A percentile compares a stretch with the other conserved stretches of the same genome.
These are phyloP conservation scores for Ellobium chinense DNA, from an alignment of 2,888 invertebrate species.

Conservation along the genomic window DNA sequence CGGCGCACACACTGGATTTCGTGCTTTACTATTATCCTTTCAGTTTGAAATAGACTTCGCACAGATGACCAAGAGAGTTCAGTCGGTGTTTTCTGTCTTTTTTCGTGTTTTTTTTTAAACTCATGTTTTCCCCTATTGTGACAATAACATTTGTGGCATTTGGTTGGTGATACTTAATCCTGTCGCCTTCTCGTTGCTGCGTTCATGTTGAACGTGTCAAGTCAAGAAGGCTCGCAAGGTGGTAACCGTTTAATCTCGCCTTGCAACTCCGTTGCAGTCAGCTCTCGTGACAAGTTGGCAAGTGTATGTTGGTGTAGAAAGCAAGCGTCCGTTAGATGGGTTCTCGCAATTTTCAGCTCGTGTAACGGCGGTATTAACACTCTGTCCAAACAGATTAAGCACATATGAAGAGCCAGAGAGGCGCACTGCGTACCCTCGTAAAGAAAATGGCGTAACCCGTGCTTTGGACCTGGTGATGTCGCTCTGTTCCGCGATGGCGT, in stretches of 20 bases:
- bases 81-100: too few species aligned
- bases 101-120: background rate
- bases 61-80: too few species aligned
- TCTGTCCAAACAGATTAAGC: slow-evolving; percentile 22
- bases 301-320: slow-evolving; percentile 26
- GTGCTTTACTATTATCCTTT: too few species aligned
- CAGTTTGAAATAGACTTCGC: too few species aligned
- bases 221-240: slow-evolving; percentile 5
- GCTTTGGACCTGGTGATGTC: slow-evolving; percentile 1
- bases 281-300: slow-evolving; percentile 17
- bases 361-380: background rate
- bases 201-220: background rate
- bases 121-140: background rate
- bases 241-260: slow-evolving; percentile 14
- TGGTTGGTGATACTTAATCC: slow-evolving; percentile 1
- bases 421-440: background rate
- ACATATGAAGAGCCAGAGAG: background rate
- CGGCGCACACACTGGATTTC: too few species aligned
- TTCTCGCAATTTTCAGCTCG: background rate
- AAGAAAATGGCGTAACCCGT: background rate
- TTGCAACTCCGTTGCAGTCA: slow-evolving; percentile 15
- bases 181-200: background rate
- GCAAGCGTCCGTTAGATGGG: background rate
- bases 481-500: background rate
- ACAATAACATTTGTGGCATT: slow-evolving; percentile 7